These are phyloP conservation scores for Macaria notata DNA, from an alignment of 2,888 invertebrate genomes.

Conservation along the genomic window DNA sequence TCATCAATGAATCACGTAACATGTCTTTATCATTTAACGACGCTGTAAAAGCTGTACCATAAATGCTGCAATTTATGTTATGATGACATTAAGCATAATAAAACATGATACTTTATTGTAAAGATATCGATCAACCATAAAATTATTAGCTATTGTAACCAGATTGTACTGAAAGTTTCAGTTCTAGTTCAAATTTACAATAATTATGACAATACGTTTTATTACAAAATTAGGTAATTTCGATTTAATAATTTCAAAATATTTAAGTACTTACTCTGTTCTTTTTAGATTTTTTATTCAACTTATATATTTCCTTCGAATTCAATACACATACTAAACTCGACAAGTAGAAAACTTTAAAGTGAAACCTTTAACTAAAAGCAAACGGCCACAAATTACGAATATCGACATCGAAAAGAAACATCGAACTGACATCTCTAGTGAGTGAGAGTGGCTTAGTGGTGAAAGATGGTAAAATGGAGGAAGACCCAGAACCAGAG, in stretches of 20 bases:
- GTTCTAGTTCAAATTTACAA: neutral
- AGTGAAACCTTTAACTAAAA: neutral
- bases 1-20: neutral
- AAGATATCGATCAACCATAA: conserved; percentile 1
- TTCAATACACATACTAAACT: neutral
- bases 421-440: conserved; percentile 22
- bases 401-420: neutral
- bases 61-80: neutral
- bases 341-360: neutral
- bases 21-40: conserved; percentile 6
- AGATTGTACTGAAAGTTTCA: neutral
- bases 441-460: conserved; percentile 15
- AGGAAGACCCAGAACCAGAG: conserved; percentile 49
- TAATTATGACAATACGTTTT: no score
- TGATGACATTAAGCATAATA: conserved; percentile 4
- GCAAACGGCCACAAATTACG: no score
- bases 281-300: no score
- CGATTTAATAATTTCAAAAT: no score
- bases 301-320: no score
- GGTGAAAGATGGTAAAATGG: conserved; percentile 56
- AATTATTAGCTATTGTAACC: conserved; percentile 5
- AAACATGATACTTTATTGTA: conserved; percentile 2
- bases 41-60: conserved; percentile 1
- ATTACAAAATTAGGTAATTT: no score
- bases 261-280: no score